phyloP scores from a whole-genome alignment of 2,888 invertebrate genomes.

The Horisme vitalbata region DNA sequence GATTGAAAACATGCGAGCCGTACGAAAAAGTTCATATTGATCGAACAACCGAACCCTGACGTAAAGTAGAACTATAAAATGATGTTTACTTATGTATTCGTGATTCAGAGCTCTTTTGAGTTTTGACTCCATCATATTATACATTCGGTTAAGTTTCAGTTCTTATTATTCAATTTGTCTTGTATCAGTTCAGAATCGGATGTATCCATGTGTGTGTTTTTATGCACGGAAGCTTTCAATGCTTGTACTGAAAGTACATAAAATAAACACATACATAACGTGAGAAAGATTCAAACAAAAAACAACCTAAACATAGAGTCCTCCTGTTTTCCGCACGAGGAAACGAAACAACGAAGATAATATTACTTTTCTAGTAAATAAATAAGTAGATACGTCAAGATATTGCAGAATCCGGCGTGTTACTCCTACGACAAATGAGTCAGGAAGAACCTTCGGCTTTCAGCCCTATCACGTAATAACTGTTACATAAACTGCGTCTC shows the following conservation, averaged over 20 bases:
- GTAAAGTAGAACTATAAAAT: neutral
- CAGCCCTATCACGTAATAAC: conserved; percentile 23
- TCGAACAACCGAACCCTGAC: neutral
- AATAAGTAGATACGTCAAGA: conserved; percentile 37
- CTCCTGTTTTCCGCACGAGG: conserved; percentile 1
- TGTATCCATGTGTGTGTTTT: too few relatives aligned
- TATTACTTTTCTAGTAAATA: conserved; percentile 29
- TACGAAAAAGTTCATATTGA: conserved; percentile 4
- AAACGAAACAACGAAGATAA: conserved; percentile 22
- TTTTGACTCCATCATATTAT: too few relatives aligned
- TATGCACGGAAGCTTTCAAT: too few relatives aligned
- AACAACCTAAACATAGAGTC: neutral
- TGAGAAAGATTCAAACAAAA: too few relatives aligned
- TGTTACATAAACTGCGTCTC: conserved; percentile 8
- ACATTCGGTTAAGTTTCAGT: too few relatives aligned
- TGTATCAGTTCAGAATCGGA: too few relatives aligned
- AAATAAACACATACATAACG: too few relatives aligned
- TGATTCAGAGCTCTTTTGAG: too few relatives aligned
- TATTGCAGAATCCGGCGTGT: conserved; percentile 39
- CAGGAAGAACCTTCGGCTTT: conserved; percentile 33
- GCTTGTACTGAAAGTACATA: too few relatives aligned
- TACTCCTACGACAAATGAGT: conserved; percentile 52
- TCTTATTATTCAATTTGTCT: too few relatives aligned
- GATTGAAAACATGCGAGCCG: conserved; percentile 18
- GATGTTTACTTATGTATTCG: too few relatives aligned